Evolutionary conservation across 2,113 vertebrate species (phyloP), one percentile per base, ranked within the genome.

Genomic region (Saccopteryx bilineata): DNA sequence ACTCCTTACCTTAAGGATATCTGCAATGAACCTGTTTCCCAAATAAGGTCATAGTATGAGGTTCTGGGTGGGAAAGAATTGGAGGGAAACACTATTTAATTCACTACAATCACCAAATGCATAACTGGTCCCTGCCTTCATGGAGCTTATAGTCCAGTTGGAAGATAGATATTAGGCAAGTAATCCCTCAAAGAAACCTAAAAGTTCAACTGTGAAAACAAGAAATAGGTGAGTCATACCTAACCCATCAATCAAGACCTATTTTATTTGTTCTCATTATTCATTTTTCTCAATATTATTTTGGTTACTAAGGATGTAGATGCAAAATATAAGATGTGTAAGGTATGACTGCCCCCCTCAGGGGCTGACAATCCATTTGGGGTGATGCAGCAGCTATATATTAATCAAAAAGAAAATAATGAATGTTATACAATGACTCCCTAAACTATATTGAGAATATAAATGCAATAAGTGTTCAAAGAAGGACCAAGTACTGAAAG

Each of bases 271-370:
- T 12, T 50, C 31, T 79, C 90, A 26, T 26, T 78, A 61, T 14
- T 93, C 4, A 72, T 48, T 88, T 88, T 93, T 71, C 66, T 82
- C 63, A 92, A 9, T 94, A 56, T 76, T 46, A 58, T 85, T 66
- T 90, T 89, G 81, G 28, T 76, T 83, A 52, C 52, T 61, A 50
- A 85, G 28, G n/a, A 72, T 74, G 19, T 7, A 2, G n/a, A 72
- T 74, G 19, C 9, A 2, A 81, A 79, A 17, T 46, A 39, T 15
- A 60, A 72, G 15, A 75, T 54, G 2, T 52, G n/a, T 71, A 50
- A 80, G 33, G 7, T 33, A 28, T 78, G 24, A 39, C 75, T 5
- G 48, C 15, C 39, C 61, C 24, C 54, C 48, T 92, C 11, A 89
- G 21, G 54, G 21, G 28, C 10, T 74, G 63, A 46, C 8, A 71